Conservation (phyloP, 2,113 vertebrate genomes). For the Isurus oxyrinchus region DNA sequence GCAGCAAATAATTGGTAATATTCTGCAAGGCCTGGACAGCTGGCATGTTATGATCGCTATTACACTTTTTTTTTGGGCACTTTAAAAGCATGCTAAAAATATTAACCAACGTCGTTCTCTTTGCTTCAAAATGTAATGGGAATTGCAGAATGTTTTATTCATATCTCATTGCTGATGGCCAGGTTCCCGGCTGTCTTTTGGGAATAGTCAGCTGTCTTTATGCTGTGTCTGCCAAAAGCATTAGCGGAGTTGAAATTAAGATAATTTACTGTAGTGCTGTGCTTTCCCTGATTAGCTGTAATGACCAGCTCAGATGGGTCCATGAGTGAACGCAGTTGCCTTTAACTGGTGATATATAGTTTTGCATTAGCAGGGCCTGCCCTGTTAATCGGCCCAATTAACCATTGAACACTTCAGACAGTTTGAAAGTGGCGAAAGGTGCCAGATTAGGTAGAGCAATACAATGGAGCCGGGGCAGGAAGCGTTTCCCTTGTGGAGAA, state of each 20-base stretch:
- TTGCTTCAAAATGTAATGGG: background rate
- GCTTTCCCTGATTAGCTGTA: background rate
- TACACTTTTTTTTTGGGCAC: background rate
- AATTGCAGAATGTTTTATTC: background rate
- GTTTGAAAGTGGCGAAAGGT: background rate
- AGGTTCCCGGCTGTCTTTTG: background rate
- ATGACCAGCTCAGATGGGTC: background rate
- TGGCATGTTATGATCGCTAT: background rate
- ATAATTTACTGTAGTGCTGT: background rate
- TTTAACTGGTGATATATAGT: conserved; percentile 4
- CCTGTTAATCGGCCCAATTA: background rate
- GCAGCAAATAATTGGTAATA: background rate
- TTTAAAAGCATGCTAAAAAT: background rate
- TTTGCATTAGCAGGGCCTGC: background rate
- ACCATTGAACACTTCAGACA: background rate
- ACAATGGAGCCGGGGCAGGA: background rate
- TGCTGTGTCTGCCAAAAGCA: conserved; percentile 7
- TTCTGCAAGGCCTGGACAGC: background rate
- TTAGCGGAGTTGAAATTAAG: conserved; percentile 20
- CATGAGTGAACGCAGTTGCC: background rate
- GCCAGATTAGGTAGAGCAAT: background rate
- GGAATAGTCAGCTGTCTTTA: conserved; percentile 20
- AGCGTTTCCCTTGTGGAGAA: background rate
- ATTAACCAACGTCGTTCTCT: background rate
- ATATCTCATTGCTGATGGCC: background rate